phyloP scores from a whole-genome alignment of 2,113 vertebrate species.

The Herpailurus yagouaroundi region DNA sequence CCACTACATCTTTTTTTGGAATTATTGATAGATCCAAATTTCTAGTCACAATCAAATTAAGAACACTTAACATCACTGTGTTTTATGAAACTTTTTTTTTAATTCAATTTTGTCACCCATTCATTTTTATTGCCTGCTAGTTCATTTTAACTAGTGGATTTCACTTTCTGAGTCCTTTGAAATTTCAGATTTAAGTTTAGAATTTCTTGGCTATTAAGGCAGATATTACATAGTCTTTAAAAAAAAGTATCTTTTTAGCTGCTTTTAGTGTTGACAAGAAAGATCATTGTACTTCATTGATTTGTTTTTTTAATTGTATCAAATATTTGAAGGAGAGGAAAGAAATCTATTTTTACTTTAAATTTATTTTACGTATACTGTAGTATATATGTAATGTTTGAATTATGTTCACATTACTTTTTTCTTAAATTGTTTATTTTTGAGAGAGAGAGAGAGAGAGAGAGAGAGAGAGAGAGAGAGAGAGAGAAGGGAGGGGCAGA shows the following conservation, averaged over 20 bases:
- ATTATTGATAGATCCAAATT: constrained; percentile 21
- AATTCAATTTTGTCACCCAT: background rate
- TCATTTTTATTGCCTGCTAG: constrained; percentile 15
- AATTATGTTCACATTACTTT: background rate
- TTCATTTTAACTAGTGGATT: constrained; percentile 35
- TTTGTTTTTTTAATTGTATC: constrained; percentile 19
- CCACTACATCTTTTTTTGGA: background rate
- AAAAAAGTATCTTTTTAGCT: constrained; percentile 22
- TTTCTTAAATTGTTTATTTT: too few species aligned
- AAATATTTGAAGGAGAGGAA: constrained; percentile 31
- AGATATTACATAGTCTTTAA: background rate
- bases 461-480: too few species aligned
- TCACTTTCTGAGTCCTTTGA: constrained; percentile 26
- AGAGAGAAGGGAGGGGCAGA: too few species aligned
- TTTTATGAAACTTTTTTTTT: background rate
- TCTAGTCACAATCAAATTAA: constrained; percentile 26
- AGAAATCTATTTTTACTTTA: constrained; percentile 39
- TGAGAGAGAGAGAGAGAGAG: too few species aligned
- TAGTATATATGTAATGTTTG: background rate
- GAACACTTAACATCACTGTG: background rate
- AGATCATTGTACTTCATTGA: constrained; percentile 4
- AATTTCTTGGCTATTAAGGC: constrained; percentile 18
- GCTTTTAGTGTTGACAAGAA: constrained; percentile 26
- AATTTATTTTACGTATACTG: constrained; percentile 1
- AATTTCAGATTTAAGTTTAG: constrained; percentile 38